Evolutionary conservation across 30 jellyfish, hydroid and myxozoan genomes (phyloP), one percentile per base, ranked within the genome.

Genomic region (Aurelia aurita complex sp. Pacific): DNA sequence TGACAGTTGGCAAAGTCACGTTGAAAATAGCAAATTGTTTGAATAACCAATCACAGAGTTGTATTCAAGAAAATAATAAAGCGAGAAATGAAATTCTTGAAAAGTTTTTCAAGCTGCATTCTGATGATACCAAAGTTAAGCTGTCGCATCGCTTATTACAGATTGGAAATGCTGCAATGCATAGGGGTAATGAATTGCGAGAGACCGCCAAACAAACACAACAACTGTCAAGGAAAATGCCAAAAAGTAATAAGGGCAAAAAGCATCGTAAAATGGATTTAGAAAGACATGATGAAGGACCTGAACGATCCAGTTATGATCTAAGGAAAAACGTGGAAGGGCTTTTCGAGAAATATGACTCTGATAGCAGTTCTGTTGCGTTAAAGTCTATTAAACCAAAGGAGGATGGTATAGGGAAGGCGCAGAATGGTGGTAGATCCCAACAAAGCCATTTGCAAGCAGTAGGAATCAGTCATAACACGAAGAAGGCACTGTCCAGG

Each of bases 111-210:
- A 59, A 70, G 52, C 85, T 83, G 18, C 92, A 83, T 62, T 33
- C 85, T 40, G 86, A 76, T 73, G 89, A 80, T 8, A 76, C 69
- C 0, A 74, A 85, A 62, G 70, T 53, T 12, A 66, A 43, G 51
- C 74, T 80, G 33, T 73, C 97, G 11, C 51, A 80, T 50, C 43
- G 88, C 1, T 60, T 89, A 65, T 54, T 11, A 12, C 77, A 80
- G 35, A 77, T 89, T 42, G 97, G 97, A 15, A 64, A 83, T 29
- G 88, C 97, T 2, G 97, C 97, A 3, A 69, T 89, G 86, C 64
- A 68, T 11, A 66, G 54, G 57, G 69, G 89, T 59, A 67, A 86
- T 38, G 76, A 76, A 74, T 16, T 69, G 62, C 89, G 34, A 42
- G 57, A 46, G 57, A 46, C 57, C 6, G 8, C 14, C 14, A 46